phyloP scores from a whole-genome alignment of 1,140 invertebrate genomes.

The Neodiprion pinetum region DNA sequence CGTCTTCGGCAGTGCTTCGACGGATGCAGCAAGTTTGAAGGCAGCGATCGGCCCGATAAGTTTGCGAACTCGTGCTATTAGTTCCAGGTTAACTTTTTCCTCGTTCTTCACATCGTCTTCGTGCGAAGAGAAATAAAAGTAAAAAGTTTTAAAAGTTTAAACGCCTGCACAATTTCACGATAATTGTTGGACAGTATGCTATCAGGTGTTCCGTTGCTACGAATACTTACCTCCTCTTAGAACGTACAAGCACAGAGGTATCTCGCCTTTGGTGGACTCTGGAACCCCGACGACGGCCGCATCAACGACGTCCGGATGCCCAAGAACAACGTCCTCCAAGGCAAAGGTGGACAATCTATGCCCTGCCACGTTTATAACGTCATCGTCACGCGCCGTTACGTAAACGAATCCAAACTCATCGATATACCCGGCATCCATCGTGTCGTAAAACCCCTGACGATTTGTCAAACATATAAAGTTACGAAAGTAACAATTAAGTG shows the following conservation, averaged over 20 bases:
- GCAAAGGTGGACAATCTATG: constrained; percentile 88
- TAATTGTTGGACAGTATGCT: not conserved
- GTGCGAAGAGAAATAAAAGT: constrained; percentile 29
- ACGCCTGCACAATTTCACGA: constrained; percentile 13
- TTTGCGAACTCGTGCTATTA: constrained; percentile 77
- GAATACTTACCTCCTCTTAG: constrained; percentile 58
- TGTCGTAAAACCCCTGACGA: constrained; percentile 90
- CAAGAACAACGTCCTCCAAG: constrained; percentile 86
- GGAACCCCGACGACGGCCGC: constrained; percentile 89
- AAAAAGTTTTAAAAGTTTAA: constrained; percentile 12
- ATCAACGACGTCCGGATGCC: constrained; percentile 83
- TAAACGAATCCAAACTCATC: constrained; percentile 87
- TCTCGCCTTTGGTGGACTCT: constrained; percentile 87
- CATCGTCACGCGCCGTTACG: constrained; percentile 89
- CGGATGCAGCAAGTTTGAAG: constrained; percentile 78
- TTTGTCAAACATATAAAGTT: constrained; percentile 9
- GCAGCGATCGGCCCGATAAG: constrained; percentile 89
- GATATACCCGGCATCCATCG: constrained; percentile 90
- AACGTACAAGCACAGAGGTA: constrained; percentile 88
- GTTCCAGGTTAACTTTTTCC: constrained; percentile 68
- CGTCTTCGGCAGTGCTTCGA: constrained; percentile 79
- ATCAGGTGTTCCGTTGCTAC: not conserved
- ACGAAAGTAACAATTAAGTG: constrained; percentile 1
- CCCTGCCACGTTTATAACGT: constrained; percentile 96
- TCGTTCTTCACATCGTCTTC: constrained; percentile 65